Percentiles rank a stretch among this genome's conserved stretches.
phyloP scores from a whole-genome alignment of 2,113 vertebrate species.

The Lampris incognitus region DNA sequence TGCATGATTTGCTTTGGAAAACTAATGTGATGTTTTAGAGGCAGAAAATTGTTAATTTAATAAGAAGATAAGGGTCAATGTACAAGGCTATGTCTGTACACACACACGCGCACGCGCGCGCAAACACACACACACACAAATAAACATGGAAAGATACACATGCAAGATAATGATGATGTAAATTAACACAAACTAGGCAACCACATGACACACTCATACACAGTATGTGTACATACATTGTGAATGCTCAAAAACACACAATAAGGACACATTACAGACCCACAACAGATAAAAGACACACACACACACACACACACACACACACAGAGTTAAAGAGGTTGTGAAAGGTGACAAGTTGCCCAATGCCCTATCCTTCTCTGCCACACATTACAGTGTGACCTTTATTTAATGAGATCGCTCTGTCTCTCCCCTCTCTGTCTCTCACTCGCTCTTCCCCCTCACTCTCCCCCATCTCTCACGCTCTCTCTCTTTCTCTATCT shows the following conservation, averaged over 20 bases:
- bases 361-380: slow-evolving; percentile 23
- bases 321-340: slow-evolving; percentile 40
- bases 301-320: slow-evolving; percentile 41
- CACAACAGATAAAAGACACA: slow-evolving; percentile 6
- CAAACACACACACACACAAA: too few species aligned
- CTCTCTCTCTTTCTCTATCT: background rate
- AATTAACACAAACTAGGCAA: too few species aligned
- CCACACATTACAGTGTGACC: slow-evolving; percentile 42
- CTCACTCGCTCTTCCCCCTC: background rate
- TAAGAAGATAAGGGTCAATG: too few species aligned
- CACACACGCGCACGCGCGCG: too few species aligned
- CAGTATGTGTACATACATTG: background rate
- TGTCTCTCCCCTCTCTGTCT: background rate
- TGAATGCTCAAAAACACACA: too few species aligned
- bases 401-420: slow-evolving; percentile 59
- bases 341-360: slow-evolving; percentile 48
- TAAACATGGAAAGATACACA: too few species aligned
- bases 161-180: too few species aligned
- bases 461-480: too few species aligned
- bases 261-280: background rate
- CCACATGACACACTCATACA: slow-evolving; percentile 6
- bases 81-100: too few species aligned
- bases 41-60: too few species aligned
- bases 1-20: too few species aligned
- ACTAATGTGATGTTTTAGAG: too few species aligned